Evolutionary conservation across 2,888 invertebrate genomes (phyloP).

Genomic region (Sussaba pulchella): DNA sequence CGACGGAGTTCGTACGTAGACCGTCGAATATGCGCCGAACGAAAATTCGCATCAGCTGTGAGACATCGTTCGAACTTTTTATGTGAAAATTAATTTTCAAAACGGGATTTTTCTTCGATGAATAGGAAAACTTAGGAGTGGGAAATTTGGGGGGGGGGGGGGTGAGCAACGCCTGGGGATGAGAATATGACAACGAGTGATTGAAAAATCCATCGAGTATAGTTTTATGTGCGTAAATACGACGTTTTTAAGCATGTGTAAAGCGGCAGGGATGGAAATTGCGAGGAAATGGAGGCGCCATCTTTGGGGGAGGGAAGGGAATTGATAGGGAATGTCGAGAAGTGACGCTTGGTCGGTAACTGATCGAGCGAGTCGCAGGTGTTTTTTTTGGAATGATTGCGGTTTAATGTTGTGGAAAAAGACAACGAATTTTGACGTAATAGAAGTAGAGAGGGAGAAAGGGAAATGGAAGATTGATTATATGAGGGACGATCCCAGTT

Average conservation of each 20-base stretch:
- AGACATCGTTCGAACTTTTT: neutral
- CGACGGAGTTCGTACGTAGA: constrained; percentile 50
- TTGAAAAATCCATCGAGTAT: neutral
- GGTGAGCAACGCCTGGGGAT: too few species aligned
- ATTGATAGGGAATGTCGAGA: neutral
- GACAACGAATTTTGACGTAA: too few species aligned
- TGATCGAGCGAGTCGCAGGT: neutral
- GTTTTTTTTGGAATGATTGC: neutral
- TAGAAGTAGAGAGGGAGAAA: too few species aligned
- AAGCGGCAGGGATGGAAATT: neutral
- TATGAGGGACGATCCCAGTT: too few species aligned
- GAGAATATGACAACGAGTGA: neutral
- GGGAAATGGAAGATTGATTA: too few species aligned
- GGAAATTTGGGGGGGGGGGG: too few species aligned
- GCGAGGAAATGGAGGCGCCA: neutral
- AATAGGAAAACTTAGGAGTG: too few species aligned
- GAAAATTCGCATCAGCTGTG: neutral
- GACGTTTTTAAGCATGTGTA: neutral
- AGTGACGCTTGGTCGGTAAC: constrained; percentile 1
- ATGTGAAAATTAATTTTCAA: too few species aligned
- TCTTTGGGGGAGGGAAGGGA: neutral
- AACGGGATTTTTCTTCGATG: too few species aligned
- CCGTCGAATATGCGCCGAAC: constrained; percentile 33
- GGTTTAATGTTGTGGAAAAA: too few species aligned
- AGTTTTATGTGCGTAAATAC: neutral